Conservation (phyloP, 2,113 vertebrate genomes). For the Leptobrachium leishanense region DNA sequence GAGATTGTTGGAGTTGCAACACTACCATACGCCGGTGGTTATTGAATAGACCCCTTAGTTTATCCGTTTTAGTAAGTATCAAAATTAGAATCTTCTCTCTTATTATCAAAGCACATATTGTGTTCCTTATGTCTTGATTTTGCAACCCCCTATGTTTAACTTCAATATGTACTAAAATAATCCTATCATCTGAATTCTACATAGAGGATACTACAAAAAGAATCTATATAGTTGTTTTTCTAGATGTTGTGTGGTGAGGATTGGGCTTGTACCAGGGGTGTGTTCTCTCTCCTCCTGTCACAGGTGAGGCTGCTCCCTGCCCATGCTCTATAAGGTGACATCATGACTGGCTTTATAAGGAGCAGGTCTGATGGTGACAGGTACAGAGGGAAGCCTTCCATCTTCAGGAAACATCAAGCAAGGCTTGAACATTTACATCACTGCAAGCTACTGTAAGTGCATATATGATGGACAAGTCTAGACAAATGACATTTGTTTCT, state of each 20-base stretch:
- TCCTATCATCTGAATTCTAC: no score
- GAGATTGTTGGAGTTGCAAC: no score
- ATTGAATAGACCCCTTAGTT: no score
- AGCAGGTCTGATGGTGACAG: slow-evolving; percentile 4
- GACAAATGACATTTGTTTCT: background rate
- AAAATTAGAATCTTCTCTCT: no score
- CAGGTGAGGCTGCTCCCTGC: slow-evolving; percentile 14
- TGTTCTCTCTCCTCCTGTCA: slow-evolving; percentile 12
- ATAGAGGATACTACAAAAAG: no score
- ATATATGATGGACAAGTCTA: background rate
- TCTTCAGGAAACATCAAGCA: background rate
- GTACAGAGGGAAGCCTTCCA: background rate
- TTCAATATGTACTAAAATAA: no score
- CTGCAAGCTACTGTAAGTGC: slow-evolving; percentile 18
- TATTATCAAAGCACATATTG: no score
- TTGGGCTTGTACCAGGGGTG: background rate
- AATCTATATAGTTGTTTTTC: background rate
- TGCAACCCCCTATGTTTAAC: no score
- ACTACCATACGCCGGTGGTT: no score
- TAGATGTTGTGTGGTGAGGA: background rate
- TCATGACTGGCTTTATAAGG: slow-evolving; percentile 31
- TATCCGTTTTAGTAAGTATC: no score
- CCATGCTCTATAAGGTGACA: slow-evolving; percentile 11
- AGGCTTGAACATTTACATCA: background rate
- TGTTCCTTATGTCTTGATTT: no score